phyloP scores from a whole-genome alignment of 2,797 vertebrate genomes.

The Microctenopoma lineatum region DNA sequence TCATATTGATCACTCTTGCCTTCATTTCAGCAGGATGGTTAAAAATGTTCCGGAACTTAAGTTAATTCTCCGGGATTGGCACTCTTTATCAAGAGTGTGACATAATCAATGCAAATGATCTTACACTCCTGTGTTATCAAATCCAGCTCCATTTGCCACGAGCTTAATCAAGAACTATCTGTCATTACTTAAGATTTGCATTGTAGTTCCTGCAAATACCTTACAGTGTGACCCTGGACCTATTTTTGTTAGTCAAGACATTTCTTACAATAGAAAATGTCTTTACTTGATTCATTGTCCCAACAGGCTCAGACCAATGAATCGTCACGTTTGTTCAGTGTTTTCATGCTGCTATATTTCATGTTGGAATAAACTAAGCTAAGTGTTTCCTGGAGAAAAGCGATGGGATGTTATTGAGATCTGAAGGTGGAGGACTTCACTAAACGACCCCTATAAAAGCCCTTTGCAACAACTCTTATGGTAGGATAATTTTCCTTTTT shows the following conservation, averaged over 20 bases:
- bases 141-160: constrained; percentile 26
- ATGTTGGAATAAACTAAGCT: too few species aligned
- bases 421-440: background rate
- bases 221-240: background rate
- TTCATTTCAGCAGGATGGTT: constrained; percentile 68
- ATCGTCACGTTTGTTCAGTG: too few species aligned
- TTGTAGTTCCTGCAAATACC: constrained; percentile 19
- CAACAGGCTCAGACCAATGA: background rate
- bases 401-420: background rate
- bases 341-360: too few species aligned
- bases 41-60: constrained; percentile 72
- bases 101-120: constrained; percentile 78
- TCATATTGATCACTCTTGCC: constrained; percentile 69
- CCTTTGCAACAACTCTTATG: background rate
- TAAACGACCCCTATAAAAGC: too few species aligned
- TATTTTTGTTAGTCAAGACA: background rate
- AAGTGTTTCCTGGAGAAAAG: background rate
- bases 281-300: background rate
- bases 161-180: constrained; percentile 63
- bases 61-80: constrained; percentile 73
- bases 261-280: background rate
- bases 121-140: constrained; percentile 43
- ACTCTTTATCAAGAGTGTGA: constrained; percentile 69
- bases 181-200: constrained; percentile 58
- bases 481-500: too few species aligned